Base-by-base conservation (phyloP, 2,888 invertebrate species). In the Enchytraeus crypticus region DNA sequence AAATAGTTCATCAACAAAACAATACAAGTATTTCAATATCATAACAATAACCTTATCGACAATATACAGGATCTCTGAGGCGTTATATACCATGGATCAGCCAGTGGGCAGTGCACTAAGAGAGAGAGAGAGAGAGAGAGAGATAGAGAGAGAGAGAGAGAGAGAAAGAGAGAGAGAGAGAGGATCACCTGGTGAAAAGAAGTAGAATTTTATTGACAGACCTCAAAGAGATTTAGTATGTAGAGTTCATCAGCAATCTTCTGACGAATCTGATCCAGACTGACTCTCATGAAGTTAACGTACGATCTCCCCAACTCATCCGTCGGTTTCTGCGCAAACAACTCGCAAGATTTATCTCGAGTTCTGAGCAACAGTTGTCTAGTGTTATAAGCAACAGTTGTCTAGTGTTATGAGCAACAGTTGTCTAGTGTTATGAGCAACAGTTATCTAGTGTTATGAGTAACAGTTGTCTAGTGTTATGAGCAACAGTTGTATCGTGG, bases 251-350 rank as follows among this genome's bases (percentile, higher is more conserved):
- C 89, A 66, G 85, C 86, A 62, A 98, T 91, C 84, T 96, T 96
- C 72, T 96, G 92, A 74, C 96, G 85, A 71, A 98, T 89, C 82
- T 95, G 93, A 83, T 98, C 98, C 86, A 96, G 90, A 73, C 93
- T 93, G 74, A 92, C 93, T 66, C 96, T 86, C 81, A 95, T 90
- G 80, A 97, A 98, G 82, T 92, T 93, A 57, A 98, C 93, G 81
- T 98, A 98, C 43, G 92, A 90, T 78, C 96, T 92, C 2, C 98
- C 98, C 80, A 95, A 86, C 80, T 97, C 96, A 79, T 93, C 93
- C 2, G 92, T 93, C 54, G 93, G 79, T 74, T 80, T 80, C 79
- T 80, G 70, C 8, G 26, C 32, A 21, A 8, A 18, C 26, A 61
- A 57, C 34, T 53, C 21, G 4, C 14, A 38, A 51, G 26, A 55